A percentile compares a stretch with the other conserved stretches of the same genome.
phyloP scores from a whole-genome alignment of 2,888 invertebrate species.

The Cephus spinipes region DNA sequence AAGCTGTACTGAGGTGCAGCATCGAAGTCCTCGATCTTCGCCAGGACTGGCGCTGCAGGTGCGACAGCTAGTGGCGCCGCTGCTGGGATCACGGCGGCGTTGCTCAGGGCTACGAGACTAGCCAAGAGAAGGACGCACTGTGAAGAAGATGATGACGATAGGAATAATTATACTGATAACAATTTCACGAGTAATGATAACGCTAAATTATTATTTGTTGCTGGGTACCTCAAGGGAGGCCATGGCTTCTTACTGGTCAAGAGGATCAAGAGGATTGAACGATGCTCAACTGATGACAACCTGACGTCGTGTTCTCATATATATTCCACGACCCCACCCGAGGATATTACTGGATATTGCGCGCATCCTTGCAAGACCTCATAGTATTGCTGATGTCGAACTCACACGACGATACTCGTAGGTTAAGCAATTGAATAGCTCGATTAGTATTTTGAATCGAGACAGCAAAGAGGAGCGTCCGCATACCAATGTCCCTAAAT shows the following conservation, averaged over 20 bases:
- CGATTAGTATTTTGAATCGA: constrained; percentile 44
- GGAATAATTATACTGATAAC: background rate
- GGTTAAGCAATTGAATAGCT: constrained; percentile 32
- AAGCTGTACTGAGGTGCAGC: constrained; percentile 41
- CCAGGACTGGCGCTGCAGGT: constrained; percentile 32
- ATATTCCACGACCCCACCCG: constrained; percentile 34
- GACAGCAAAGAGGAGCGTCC: constrained; percentile 26
- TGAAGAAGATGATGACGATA: background rate
- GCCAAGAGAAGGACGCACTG: constrained; percentile 42
- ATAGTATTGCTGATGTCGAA: no score
- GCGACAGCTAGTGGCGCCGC: constrained; percentile 17
- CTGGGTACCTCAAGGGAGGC: no score
- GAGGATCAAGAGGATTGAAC: constrained; percentile 3
- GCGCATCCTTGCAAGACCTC: constrained; percentile 30
- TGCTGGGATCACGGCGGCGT: constrained; percentile 58
- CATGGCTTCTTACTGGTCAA: no score
- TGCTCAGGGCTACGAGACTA: constrained; percentile 59
- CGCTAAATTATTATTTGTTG: no score
- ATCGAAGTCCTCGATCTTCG: constrained; percentile 37
- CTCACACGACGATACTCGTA: background rate
- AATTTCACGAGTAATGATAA: background rate
- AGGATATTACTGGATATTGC: constrained; percentile 25
- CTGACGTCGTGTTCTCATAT: constrained; percentile 23
- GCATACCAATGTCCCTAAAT: constrained; percentile 47
- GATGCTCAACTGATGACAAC: constrained; percentile 26